Base-by-base conservation (phyloP, 2,888 invertebrate genomes). In the Trissolcus brochymenae region DNA sequence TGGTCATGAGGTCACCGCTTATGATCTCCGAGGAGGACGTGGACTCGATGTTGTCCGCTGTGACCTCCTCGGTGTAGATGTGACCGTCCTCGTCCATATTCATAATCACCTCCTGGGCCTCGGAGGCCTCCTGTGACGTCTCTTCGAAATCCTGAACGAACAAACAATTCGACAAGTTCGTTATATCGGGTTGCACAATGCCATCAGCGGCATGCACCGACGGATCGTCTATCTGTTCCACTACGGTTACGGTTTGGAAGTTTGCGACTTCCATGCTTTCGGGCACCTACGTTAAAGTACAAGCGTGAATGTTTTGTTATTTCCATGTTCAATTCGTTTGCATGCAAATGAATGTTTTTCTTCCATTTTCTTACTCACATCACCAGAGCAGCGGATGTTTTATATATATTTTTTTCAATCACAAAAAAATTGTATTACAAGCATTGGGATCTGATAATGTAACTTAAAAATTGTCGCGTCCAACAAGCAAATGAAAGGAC, bases 41-140 rank as follows among this genome's bases (percentile, higher is more conserved):
- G 17, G 61, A 46, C 14, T 79, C 79, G 9, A 79, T 76, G 66
- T 85, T 85, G 50, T 88, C 88, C 4, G 87, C 84, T 7, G 88
- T 86, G 0, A 89, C 88, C 81, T 89, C 89, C 70, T 89, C 89
- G 0, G 88, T 88, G 51, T 88, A 88, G n/a, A 88, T 87, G 35
- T 86, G 83, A 17, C 84, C 84, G 51, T 88, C 87, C 66, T 88
- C 87, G 81, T 87, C 86, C 14, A 80, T 76, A 35, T 81, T 86
- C 85, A 88, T 86, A 51, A 88, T 87, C 13, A 88, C 86, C 77
- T 87, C 86, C 6, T 84, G 84, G 7, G 84, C 84, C 62, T 86
- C 85, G 6, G 87, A 85, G 9, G 84, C 84, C 71, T 87, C 88
- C 65, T 85, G 83, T 6, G 88, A 86, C 4, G 85, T 85, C 51